Conservation (phyloP, 2,113 vertebrate genomes). For the Syngnathus scovelli region DNA sequence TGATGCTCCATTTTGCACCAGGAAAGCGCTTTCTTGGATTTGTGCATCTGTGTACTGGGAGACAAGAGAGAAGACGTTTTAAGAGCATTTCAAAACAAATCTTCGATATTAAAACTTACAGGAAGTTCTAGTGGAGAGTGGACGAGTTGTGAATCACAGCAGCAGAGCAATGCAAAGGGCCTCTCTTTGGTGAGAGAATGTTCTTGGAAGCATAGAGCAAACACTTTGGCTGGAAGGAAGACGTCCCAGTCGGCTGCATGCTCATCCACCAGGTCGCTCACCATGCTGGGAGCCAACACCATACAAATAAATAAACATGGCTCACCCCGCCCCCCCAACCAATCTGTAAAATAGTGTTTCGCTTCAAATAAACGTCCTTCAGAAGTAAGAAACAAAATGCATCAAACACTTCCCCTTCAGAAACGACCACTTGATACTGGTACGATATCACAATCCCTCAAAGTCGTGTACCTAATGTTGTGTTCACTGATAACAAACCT, state of each 20-base stretch:
- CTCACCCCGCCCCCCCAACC: neutral
- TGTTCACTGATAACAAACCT: slow-evolving; percentile 39
- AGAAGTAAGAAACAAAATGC: neutral
- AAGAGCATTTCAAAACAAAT: slow-evolving; percentile 4
- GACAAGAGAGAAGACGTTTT: slow-evolving; percentile 1
- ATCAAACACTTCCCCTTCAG: neutral
- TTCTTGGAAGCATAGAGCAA: slow-evolving; percentile 60
- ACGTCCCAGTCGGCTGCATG: slow-evolving; percentile 63
- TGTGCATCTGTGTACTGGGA: slow-evolving; percentile 37
- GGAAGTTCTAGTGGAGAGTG: slow-evolving; percentile 36
- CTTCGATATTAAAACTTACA: slow-evolving; percentile 30
- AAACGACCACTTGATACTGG: neutral
- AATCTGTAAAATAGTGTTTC: neutral
- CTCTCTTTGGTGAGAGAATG: slow-evolving; percentile 52
- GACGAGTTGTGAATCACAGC: slow-evolving; percentile 32
- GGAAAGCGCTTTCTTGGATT: slow-evolving; percentile 48
- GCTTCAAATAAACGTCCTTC: too few relatives aligned
- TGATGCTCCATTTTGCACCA: slow-evolving; percentile 26
- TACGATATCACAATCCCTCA: too few relatives aligned
- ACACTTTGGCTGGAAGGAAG: slow-evolving; percentile 60
- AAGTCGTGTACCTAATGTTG: neutral
- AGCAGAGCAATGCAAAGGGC: slow-evolving; percentile 58
- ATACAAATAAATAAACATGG: neutral
- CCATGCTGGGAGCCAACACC: slow-evolving; percentile 46
- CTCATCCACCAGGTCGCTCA: slow-evolving; percentile 49